Evolutionary conservation across 2,888 invertebrate genomes (phyloP).

Genomic region (Anaspis maculata): DNA sequence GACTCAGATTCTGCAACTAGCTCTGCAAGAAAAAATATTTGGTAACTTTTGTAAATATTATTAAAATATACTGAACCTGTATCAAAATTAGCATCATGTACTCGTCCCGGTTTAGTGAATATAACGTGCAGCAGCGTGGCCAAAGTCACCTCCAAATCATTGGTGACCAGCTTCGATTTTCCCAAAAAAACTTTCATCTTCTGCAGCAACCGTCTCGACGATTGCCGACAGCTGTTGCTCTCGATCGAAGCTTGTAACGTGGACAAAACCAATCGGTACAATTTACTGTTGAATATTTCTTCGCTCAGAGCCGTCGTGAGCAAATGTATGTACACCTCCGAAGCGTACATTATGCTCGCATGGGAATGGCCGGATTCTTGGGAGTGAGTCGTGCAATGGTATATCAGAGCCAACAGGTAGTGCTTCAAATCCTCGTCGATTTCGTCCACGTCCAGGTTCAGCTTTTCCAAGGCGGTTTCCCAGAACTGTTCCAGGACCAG

Average conservation of each 20-base stretch:
- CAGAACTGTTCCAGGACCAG: slow-evolving; percentile 11
- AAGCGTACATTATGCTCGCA: slow-evolving; percentile 6
- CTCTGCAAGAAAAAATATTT: too few species aligned
- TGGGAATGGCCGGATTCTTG: slow-evolving; percentile 9
- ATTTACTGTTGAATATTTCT: slow-evolving; percentile 6
- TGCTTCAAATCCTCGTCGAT: slow-evolving; percentile 9
- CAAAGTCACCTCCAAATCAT: slow-evolving; percentile 9
- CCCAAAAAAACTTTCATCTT: slow-evolving; percentile 5
- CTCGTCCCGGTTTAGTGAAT: slow-evolving; percentile 4
- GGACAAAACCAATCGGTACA: slow-evolving; percentile 4
- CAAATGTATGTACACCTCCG: slow-evolving; percentile 10
- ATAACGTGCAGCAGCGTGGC: slow-evolving; percentile 8
- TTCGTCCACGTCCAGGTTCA: slow-evolving; percentile 6
- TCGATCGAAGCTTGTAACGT: slow-evolving; percentile 4
- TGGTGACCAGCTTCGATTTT: slow-evolving; percentile 6
- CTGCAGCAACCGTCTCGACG: too few species aligned
- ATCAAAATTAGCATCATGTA: slow-evolving; percentile 6
- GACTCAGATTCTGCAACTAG: too few species aligned
- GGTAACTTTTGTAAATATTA: too few species aligned
- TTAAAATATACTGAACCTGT: too few species aligned
- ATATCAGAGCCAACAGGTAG: slow-evolving; percentile 9
- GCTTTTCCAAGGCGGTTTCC: slow-evolving; percentile 10
- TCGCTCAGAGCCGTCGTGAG: slow-evolving; percentile 7
- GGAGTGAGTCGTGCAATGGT: slow-evolving; percentile 11
- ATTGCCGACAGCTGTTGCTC: too few species aligned